Evolutionary conservation across 1,140 invertebrate genomes (phyloP).

Genomic region (Musca domestica): DNA sequence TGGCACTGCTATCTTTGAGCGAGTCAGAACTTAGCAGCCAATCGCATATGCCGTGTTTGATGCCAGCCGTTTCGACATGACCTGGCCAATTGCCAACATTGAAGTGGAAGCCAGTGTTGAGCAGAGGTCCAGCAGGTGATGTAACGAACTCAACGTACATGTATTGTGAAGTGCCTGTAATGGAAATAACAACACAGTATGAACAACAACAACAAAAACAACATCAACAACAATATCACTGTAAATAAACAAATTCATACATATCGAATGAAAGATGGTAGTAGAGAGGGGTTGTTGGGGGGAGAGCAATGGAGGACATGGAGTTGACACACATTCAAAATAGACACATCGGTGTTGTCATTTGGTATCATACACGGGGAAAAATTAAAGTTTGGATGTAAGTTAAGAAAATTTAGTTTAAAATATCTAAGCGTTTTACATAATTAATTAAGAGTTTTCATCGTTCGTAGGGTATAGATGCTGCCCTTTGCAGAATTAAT

Average conservation of each 20-base stretch:
- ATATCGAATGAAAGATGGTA: not conserved
- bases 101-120: slow-evolving; percentile 91
- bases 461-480: no score
- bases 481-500: no score
- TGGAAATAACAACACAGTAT: slow-evolving; percentile 4
- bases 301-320: no score
- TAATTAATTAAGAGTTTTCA: no score
- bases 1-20: slow-evolving; percentile 69
- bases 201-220: not conserved
- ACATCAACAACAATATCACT: no score
- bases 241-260: no score
- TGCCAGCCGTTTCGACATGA: slow-evolving; percentile 81
- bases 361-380: no score
- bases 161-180: slow-evolving; percentile 73
- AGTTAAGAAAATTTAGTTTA: no score
- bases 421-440: no score
- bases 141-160: slow-evolving; percentile 89
- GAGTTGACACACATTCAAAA: no score
- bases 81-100: slow-evolving; percentile 91
- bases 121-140: slow-evolving; percentile 79
- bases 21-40: slow-evolving; percentile 82
- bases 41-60: slow-evolving; percentile 79
- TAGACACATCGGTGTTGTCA: no score
- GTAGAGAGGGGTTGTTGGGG: not conserved
- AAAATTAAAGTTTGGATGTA: no score